Percentiles rank a stretch among this genome's conserved stretches.
Conservation (phyloP, 2,888 invertebrate genomes). For the Ophion slaviceki region DNA sequence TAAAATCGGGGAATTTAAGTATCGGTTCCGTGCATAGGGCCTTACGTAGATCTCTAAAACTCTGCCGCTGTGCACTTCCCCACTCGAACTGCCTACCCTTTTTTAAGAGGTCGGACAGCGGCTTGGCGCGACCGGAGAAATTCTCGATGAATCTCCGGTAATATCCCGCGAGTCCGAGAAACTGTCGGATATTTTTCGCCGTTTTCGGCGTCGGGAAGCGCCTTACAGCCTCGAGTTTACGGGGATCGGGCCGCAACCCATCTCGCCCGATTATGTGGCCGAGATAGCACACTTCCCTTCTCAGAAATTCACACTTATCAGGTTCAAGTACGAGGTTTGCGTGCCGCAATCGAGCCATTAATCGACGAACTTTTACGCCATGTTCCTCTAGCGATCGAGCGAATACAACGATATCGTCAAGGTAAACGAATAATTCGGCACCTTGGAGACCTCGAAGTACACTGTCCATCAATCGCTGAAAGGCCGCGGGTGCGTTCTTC, state of each 20-base stretch:
- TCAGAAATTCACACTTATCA: constrained; percentile 19
- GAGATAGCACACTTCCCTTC: constrained; percentile 56
- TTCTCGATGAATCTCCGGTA: constrained; percentile 37
- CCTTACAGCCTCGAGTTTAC: constrained; percentile 58
- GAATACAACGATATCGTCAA: constrained; percentile 5
- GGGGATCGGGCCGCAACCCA: constrained; percentile 67
- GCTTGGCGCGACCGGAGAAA: constrained; percentile 11
- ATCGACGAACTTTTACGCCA: constrained; percentile 18
- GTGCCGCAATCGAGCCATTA: constrained; percentile 47
- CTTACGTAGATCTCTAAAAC: not conserved
- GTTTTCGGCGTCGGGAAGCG: constrained; percentile 65
- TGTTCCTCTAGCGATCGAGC: not conserved
- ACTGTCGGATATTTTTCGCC: constrained; percentile 65
- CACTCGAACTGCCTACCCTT: constrained; percentile 11
- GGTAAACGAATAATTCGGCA: not conserved
- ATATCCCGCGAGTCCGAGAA: too few relatives aligned
- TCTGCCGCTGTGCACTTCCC: not conserved
- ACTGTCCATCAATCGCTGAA: not conserved
- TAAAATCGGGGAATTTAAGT: not conserved
- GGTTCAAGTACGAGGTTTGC: constrained; percentile 17
- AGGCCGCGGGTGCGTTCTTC: constrained; percentile 15
- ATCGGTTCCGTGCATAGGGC: not conserved
- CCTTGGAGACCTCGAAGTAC: not conserved
- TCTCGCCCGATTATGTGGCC: constrained; percentile 61
- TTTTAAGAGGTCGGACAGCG: constrained; percentile 22